Conservation (phyloP, 2,888 invertebrate species). For the Plagiodera versicolora region DNA sequence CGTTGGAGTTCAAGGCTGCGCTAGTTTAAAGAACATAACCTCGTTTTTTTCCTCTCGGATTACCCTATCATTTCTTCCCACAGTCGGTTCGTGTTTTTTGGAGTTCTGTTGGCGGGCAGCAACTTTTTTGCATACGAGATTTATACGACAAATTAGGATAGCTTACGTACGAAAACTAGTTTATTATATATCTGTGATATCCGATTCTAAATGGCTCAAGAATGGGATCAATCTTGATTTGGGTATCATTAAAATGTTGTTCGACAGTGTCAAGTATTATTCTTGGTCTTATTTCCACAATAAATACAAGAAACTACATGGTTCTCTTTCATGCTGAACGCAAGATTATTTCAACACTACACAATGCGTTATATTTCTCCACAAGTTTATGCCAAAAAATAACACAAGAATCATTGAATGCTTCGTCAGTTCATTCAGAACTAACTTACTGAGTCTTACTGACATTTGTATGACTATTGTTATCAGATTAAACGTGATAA, state of each 20-base stretch:
- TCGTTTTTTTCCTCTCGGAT: constrained; percentile 17
- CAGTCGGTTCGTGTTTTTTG: neutral
- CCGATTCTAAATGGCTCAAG: neutral
- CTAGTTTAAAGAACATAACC: constrained; percentile 28
- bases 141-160: constrained; percentile 1
- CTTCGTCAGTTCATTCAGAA: too few species aligned
- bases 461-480: neutral
- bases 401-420: too few species aligned
- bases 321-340: too few species aligned
- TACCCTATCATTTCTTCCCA: constrained; percentile 23
- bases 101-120: neutral
- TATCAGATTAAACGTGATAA: neutral
- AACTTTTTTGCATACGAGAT: neutral
- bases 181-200: neutral
- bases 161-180: neutral
- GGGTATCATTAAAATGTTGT: neutral
- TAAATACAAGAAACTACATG: too few species aligned
- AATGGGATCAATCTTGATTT: neutral
- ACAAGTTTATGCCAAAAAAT: too few species aligned
- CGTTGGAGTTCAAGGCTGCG: constrained; percentile 28
- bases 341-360: too few species aligned
- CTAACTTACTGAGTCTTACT: too few species aligned
- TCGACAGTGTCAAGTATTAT: neutral
- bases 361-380: too few species aligned
- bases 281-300: too few species aligned